Evolutionary conservation across 2,113 vertebrate genomes (phyloP).

Genomic region (Chionis minor): DNA sequence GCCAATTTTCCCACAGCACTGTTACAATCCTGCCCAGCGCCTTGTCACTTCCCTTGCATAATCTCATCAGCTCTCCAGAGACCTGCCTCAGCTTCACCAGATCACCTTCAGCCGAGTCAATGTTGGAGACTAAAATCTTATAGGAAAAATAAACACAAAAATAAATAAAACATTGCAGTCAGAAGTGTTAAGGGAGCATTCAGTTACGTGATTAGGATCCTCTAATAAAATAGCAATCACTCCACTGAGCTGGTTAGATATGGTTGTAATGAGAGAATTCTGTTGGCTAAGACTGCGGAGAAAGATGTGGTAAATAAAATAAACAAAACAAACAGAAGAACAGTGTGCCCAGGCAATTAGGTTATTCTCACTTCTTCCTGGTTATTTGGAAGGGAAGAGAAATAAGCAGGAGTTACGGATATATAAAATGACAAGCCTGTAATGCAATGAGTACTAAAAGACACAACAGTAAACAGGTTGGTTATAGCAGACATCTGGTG

Average conservation of each 20-base stretch:
- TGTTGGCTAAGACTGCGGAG: not conserved
- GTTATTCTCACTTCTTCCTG: not conserved
- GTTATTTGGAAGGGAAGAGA: not conserved
- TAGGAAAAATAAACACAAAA: not conserved
- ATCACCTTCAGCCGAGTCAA: constrained; percentile 64
- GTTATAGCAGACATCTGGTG: not conserved
- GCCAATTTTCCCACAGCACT: constrained; percentile 75
- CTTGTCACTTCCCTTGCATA: not conserved
- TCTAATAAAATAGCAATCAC: not conserved
- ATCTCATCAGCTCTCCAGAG: constrained; percentile 36
- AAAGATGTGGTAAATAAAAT: not conserved
- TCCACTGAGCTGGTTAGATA: not conserved
- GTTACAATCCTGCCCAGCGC: not conserved
- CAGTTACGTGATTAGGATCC: not conserved
- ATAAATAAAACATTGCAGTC: not conserved
- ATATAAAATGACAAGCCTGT: not conserved
- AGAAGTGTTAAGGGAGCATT: not conserved
- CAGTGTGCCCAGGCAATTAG: not conserved
- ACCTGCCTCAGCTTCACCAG: constrained; percentile 68
- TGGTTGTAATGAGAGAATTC: not conserved
- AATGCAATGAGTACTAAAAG: not conserved
- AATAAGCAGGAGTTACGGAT: not conserved
- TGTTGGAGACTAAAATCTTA: constrained; percentile 71
- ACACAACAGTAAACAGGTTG: not conserved
- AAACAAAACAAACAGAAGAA: not conserved